Evolutionary conservation across 2,797 vertebrate species (phyloP), one percentile per base, ranked within the genome.

Genomic region (Alfaro cultratus): DNA sequence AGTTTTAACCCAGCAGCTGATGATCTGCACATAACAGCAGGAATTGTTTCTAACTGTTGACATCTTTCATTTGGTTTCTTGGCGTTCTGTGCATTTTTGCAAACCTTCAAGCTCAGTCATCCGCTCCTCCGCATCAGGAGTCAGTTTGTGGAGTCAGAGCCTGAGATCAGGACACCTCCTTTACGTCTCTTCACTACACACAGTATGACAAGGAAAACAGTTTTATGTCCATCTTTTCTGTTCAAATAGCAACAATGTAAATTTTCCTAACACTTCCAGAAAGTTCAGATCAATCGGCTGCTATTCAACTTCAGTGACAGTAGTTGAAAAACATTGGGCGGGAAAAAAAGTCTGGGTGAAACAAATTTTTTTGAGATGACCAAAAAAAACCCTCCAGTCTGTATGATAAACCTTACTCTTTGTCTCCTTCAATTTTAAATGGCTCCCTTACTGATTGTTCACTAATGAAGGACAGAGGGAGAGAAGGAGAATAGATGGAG

Each of bases 391-490:
- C 62, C 26, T 51, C 55, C 46, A 21, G 79, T 36, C 73, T 67
- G 29, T 71, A 51, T 74, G 79, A 49, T 72, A 62, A 60, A 80
- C 71, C 57, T 26, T 68, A 29, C 64, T 73, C 67, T 78, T 60
- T 8, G 31, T 55, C 70, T 53, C 36, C 43, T 73, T 53, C 49
- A 34, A 1, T 80, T 43, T 85, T 83, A 75, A 82, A 82, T 79
- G 76, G 47, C 45, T 72, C 76, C 0, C 73, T 78, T 73, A 86
- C 78, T 89, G 84, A 90, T 90, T 45, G 77, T 12, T 79, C 78
- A 8, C 81, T 89, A 90, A 86, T 83, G 85, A 88, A 80, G 79
- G 16, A 68, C 73, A 72, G 75, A 53, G 62, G 46, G 43, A 71
- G 68, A 67, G 76, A 53, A 70, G 76, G 64, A 75, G 74, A 57